Base-by-base conservation (phyloP, 2,113 vertebrate species). In the Heptranchias perlo region DNA sequence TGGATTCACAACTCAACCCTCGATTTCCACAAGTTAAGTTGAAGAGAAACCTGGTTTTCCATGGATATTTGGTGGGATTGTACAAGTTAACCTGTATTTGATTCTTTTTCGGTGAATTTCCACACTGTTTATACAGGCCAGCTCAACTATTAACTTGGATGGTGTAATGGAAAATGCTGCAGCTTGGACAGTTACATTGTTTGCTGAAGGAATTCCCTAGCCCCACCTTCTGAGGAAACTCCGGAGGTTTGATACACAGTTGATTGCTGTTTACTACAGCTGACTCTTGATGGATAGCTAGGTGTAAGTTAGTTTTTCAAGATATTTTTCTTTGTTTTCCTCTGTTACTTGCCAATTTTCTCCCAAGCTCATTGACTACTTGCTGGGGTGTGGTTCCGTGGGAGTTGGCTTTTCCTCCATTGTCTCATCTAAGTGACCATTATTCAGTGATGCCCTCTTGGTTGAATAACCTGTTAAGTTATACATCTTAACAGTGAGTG, bases 141-240 rank as follows among this genome's bases (percentile, higher is more conserved):
- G 31, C 35, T 92, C 28, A 62, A 54, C 35, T 35, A 54, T 89
- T 61, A 61, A 35, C 13, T 91, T 89, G 16, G 52, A 54, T 54
- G 58, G 35, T n/a, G 35, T 21, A 52, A 54, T 92, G 89, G 28
- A 92, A 92, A 92, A 28, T 89, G 21, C 31, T 64, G n/a, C 18
- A 44, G 92, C 18, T 44, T 94, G 58, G 54, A 44, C n/a, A 28
- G 21, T 39, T 3, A 13, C 62, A 44, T 65, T 94, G 92, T 91
- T 91, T 94, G 62, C 92, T 94, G 21, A 94, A 94, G 92, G 62
- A 94, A 94, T 94, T 94, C 23, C 92, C 92, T 25, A 25, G 92
- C 92, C 61, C n/a, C 2, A 47, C 62, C 61, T 94, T 94, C 16
- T 44, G 61, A 94, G 62, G 61, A 94, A 65, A 64, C 52, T 47